phyloP scores from a whole-genome alignment of 2,113 vertebrate species.

The Aepyceros melampus region DNA sequence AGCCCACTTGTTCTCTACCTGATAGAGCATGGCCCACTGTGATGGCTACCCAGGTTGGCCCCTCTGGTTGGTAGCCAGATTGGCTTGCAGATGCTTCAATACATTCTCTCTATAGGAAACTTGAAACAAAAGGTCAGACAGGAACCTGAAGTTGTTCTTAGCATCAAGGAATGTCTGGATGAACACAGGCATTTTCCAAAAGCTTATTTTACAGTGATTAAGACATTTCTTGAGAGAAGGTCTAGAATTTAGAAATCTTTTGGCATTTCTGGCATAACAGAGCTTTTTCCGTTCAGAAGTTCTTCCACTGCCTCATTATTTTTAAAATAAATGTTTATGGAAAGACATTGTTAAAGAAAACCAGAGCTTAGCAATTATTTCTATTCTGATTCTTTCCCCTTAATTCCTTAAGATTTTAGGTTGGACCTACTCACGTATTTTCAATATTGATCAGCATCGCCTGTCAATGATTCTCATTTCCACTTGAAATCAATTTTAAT shows the following conservation, averaged over 20 bases:
- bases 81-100: neutral
- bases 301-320: conserved; percentile 58
- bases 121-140: neutral
- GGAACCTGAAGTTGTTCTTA: neutral
- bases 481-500: neutral
- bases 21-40: neutral
- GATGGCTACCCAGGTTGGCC: neutral
- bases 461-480: neutral
- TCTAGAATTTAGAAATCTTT: conserved; percentile 38
- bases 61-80: neutral
- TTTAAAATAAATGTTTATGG: conserved; percentile 64
- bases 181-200: conserved; percentile 15
- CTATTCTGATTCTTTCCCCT: neutral
- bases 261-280: conserved; percentile 38
- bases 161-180: conserved; percentile 1
- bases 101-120: neutral
- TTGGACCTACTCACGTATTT: neutral
- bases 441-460: neutral
- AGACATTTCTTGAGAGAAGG: conserved; percentile 2
- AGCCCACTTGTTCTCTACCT: neutral
- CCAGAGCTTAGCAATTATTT: conserved; percentile 9
- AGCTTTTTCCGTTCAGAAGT: conserved; percentile 55
- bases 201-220: neutral
- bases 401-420: neutral
- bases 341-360: conserved; percentile 36